phyloP scores from a whole-genome alignment of 2,888 invertebrate species.

The Ornithoptera priamus region DNA sequence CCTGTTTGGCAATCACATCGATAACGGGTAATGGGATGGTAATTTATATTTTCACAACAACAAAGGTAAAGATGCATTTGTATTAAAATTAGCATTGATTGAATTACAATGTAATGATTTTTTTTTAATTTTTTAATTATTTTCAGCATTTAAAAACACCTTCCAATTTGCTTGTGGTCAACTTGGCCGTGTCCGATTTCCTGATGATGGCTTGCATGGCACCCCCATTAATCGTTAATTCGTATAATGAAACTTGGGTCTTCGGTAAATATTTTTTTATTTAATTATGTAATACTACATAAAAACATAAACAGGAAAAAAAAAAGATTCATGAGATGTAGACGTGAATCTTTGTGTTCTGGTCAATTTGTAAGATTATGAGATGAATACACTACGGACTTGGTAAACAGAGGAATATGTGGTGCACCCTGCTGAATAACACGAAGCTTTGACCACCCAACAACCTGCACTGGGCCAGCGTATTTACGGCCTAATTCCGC shows the following conservation, averaged over 20 bases:
- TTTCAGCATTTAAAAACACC: slow-evolving; percentile 9
- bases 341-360: too few species aligned
- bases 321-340: too few species aligned
- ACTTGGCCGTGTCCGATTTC: slow-evolving; percentile 93
- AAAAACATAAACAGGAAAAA: too few species aligned
- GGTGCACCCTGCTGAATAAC: too few species aligned
- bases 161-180: slow-evolving; percentile 92
- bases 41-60: slow-evolving; percentile 85
- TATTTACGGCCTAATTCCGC: too few species aligned
- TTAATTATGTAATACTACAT: not conserved
- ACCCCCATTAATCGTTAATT: slow-evolving; percentile 89
- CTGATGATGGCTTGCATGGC: slow-evolving; percentile 92
- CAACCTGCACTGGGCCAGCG: too few species aligned
- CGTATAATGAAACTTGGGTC: slow-evolving; percentile 87
- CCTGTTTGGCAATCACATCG: slow-evolving; percentile 84
- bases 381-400: too few species aligned
- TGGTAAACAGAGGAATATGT: too few species aligned
- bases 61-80: slow-evolving; percentile 68
- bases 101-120: too few species aligned
- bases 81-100: not conserved
- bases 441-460: too few species aligned
- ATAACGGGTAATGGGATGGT: slow-evolving; percentile 86
- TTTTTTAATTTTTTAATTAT: not conserved
- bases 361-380: too few species aligned
- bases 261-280: slow-evolving; percentile 70